Conservation (phyloP, 2,797 vertebrate species). For the Ciconia nigra region DNA sequence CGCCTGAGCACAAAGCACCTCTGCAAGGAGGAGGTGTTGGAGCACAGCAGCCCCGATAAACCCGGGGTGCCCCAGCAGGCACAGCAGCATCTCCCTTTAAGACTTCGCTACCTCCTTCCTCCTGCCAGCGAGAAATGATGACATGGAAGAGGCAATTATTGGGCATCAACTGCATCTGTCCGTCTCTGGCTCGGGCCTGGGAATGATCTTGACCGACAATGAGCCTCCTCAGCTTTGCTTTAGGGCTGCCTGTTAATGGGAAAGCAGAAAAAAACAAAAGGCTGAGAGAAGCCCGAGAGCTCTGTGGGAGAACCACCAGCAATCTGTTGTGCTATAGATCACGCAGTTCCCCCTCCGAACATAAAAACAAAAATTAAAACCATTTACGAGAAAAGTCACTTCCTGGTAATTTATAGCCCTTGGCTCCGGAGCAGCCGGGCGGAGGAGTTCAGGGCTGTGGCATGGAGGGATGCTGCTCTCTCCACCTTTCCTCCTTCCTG, state of each 20-base stretch:
- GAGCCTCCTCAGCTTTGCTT: constrained; percentile 19
- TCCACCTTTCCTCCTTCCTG: background rate
- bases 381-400: constrained; percentile 40
- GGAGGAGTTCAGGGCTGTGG: background rate
- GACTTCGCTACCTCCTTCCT: background rate
- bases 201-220: background rate
- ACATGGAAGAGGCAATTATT: background rate
- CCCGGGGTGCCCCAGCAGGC: background rate
- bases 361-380: constrained; percentile 41
- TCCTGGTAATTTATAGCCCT: constrained; percentile 3
- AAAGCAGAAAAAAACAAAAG: background rate
- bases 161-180: background rate
- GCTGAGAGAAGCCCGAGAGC: background rate
- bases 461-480: background rate
- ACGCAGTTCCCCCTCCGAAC: background rate
- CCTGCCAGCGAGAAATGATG: background rate
- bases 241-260: constrained; percentile 8
- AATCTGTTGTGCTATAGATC: constrained; percentile 19
- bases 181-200: background rate
- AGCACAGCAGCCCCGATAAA: background rate
- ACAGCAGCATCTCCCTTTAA: background rate
- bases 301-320: constrained; percentile 25
- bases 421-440: background rate
- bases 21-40: background rate
- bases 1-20: background rate